These are phyloP conservation scores for Drosophila sturtevanti DNA, from an alignment of 1,140 invertebrate species.

Conservation along the genomic window DNA sequence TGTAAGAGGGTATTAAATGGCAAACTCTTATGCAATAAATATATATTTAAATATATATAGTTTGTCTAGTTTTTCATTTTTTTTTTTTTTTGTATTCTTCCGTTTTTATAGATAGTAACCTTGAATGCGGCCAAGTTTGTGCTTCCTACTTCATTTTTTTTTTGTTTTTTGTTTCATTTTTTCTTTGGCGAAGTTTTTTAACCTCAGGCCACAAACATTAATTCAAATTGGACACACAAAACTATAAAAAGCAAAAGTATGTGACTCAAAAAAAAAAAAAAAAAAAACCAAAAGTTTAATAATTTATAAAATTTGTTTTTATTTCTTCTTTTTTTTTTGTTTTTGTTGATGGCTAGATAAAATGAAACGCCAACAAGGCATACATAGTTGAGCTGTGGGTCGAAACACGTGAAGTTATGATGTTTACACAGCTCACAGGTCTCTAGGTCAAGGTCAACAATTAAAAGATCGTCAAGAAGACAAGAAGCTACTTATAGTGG, in stretches of 20 bases:
- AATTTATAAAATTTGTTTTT: neutral
- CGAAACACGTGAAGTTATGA: conserved; percentile 4
- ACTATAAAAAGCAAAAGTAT: conserved; percentile 5
- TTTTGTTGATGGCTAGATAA: neutral
- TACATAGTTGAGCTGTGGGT: neutral
- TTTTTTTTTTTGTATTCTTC: neutral
- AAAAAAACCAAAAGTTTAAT: neutral
- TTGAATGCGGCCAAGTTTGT: conserved; percentile 15
- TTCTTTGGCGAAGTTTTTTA: neutral
- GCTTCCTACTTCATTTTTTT: neutral
- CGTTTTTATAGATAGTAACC: neutral
- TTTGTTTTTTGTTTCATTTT: too few species aligned
- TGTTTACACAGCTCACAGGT: conserved; percentile 1
- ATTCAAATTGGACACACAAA: conserved; percentile 8
- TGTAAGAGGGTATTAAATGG: neutral
- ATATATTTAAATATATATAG: neutral
- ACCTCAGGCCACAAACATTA: conserved; percentile 15
- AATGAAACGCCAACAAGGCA: neutral
- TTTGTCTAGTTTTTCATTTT: neutral
- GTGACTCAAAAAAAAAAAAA: conserved; percentile 4
- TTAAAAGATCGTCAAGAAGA: neutral
- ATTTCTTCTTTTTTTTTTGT: neutral
- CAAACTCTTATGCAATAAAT: neutral
- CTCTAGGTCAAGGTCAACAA: neutral
- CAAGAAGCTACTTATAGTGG: neutral